Percentiles rank a stretch among this genome's conserved stretches.
Evolutionary conservation across 2,888 invertebrate species (phyloP).

Genomic region (Drosophila conformis): DNA sequence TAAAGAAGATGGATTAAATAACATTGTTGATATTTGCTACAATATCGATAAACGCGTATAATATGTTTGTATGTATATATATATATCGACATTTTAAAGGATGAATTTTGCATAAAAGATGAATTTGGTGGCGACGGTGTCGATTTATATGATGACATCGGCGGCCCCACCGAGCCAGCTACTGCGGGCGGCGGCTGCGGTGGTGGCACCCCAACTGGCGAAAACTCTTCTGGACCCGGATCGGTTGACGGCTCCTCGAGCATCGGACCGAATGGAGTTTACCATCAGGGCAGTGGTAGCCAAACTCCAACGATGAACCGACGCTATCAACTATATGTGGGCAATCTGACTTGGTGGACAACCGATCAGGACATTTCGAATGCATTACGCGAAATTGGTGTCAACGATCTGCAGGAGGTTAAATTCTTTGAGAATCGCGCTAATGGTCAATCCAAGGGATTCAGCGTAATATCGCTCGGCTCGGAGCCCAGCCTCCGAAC

Average conservation of each 20-base stretch:
- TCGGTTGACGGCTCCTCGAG: conserved; percentile 86
- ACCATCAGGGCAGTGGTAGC: conserved; percentile 90
- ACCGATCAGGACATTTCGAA: conserved; percentile 98
- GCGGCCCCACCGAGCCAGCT: conserved; percentile 91
- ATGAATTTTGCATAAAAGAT: conserved; percentile 69
- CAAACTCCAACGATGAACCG: conserved; percentile 90
- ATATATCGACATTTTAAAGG: conserved; percentile 11
- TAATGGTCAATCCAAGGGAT: conserved; percentile 99
- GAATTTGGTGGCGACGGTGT: conserved; percentile 88
- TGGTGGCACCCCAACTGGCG: conserved; percentile 85
- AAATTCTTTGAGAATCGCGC: conserved; percentile 99
- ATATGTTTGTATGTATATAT: background rate
- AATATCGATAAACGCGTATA: conserved; percentile 19
- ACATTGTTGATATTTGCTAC: conserved; percentile 35
- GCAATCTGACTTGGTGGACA: conserved; percentile 99
- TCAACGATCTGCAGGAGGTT: conserved; percentile 97
- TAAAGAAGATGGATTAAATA: conserved; percentile 38
- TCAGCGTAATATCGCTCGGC: conserved; percentile 97
- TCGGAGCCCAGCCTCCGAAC: conserved; percentile 95
- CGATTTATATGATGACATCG: conserved; percentile 98
- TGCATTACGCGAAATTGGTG: conserved; percentile 94
- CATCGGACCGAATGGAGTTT: conserved; percentile 89
- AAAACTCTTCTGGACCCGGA: conserved; percentile 87
- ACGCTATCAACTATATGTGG: conserved; percentile 97
- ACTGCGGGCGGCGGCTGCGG: conserved; percentile 91